A percentile compares a stretch with the other conserved stretches of the same genome.
These are phyloP conservation scores for Poeciliopsis turneri DNA, from an alignment of 2,797 vertebrate genomes.

Conservation along the genomic window DNA sequence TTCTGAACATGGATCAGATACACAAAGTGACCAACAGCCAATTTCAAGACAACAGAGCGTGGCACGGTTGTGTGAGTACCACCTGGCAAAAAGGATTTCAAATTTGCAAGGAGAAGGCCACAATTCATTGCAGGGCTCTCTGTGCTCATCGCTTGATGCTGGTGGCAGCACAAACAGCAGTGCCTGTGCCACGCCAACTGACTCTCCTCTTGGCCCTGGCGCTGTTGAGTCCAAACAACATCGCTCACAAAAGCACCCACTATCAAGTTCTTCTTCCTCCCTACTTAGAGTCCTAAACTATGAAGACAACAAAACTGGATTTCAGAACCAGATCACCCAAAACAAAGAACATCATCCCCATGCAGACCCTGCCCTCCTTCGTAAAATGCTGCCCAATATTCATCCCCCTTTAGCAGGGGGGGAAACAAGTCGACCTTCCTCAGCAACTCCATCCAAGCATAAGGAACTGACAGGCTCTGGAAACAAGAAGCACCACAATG, in stretches of 20 bases:
- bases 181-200: conserved; percentile 85
- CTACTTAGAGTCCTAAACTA: conserved; percentile 71
- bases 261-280: conserved; percentile 82
- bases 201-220: conserved; percentile 87
- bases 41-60: conserved; percentile 88
- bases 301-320: conserved; percentile 65
- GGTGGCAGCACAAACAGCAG: conserved; percentile 90
- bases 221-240: conserved; percentile 80
- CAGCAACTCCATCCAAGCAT: conserved; percentile 86
- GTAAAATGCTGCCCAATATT: conserved; percentile 90
- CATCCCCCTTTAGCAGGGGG: conserved; percentile 83
- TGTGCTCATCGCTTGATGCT: conserved; percentile 92
- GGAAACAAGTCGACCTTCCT: conserved; percentile 86
- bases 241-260: conserved; percentile 73
- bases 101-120: conserved; percentile 91
- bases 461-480: conserved; percentile 91
- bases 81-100: conserved; percentile 91
- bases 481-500: conserved; percentile 80
- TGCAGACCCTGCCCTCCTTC: conserved; percentile 88
- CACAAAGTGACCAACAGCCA: conserved; percentile 82
- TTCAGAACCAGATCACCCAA: conserved; percentile 74
- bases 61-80: conserved; percentile 90
- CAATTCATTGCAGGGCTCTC: conserved; percentile 90
- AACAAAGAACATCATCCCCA: conserved; percentile 91
- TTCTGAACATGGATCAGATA: conserved; percentile 76